These are phyloP conservation scores for Pachypanchax playfairii DNA, from an alignment of 2,113 vertebrate species.

Conservation along the genomic window DNA sequence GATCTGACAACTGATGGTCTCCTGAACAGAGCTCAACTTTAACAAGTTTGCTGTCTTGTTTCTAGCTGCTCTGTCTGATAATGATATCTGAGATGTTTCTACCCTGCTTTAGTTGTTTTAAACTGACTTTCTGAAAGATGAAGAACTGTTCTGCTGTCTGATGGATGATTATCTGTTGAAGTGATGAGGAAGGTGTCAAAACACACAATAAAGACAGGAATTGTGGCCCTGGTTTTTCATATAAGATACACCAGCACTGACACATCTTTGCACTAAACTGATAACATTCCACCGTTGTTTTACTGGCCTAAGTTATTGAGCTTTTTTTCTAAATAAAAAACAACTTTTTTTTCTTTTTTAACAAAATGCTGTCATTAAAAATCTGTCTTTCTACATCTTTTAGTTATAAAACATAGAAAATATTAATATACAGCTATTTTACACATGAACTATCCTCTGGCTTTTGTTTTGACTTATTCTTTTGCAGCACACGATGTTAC, in stretches of 20 bases:
- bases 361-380: constrained; percentile 76
- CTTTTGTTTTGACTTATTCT: constrained; percentile 67
- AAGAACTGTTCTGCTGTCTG: too few species aligned
- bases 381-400: constrained; percentile 65
- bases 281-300: constrained; percentile 78
- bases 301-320: constrained; percentile 75
- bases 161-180: too few species aligned
- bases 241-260: constrained; percentile 61
- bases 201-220: constrained; percentile 39
- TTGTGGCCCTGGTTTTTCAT: constrained; percentile 45
- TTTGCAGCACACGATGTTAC: constrained; percentile 71
- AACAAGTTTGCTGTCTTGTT: too few species aligned
- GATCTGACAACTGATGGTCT: too few species aligned
- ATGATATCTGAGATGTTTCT: too few species aligned
- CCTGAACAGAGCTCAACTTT: too few species aligned
- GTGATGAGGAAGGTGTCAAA: constrained; percentile 28
- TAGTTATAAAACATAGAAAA: constrained; percentile 82
- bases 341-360: constrained; percentile 62
- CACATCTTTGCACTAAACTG: constrained; percentile 68
- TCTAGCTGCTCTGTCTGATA: too few species aligned
- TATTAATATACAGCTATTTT: constrained; percentile 77
- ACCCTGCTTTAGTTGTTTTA: too few species aligned
- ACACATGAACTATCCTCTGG: constrained; percentile 74
- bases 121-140: background rate
- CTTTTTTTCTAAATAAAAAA: constrained; percentile 60